Base-by-base conservation (phyloP, 1,140 invertebrate species). In the Trissolcus basalis region DNA sequence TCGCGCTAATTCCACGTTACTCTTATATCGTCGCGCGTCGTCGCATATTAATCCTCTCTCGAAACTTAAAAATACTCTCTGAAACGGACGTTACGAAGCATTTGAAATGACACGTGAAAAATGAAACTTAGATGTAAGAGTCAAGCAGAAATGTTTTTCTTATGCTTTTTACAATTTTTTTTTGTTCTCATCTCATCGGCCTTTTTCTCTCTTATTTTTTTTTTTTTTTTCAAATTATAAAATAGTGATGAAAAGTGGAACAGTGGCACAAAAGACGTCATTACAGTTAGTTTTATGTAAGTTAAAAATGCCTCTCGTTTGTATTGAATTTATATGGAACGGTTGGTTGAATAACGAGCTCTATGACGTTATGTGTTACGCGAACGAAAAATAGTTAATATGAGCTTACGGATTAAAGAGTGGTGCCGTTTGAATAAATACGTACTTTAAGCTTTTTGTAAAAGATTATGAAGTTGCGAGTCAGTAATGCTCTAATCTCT, bases 291-390 rank as follows among this genome's bases (percentile, higher is more conserved):
- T 51, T 47, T 53, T 72, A 27, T 27, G 19, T 27, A 27, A 27
- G 47, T 41, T 59, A 49, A 51, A 51, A 63, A 47, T 27, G 35
- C 64, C 68, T 48, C 47, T 47, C 3, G 49, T 54, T 78, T 77
- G 79, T 81, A 79, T 80, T 82, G 72, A 77, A 82, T 77, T 80
- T 80, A 81, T 78, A 79, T 81, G 6, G 19, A 69, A 75, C 79
- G 60, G 19, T 64, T 8, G 69, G 73, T 76, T 79, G 53, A 69
- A 55, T 82, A 82, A 81, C 80, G 75, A 80, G 80, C 67, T 50
- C 71, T 51, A 74, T 71, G 76, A 81, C 60, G 32, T 14, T 19
- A 13, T 63, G 27, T 47, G 55, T 39, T 39, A 39, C 36, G 16
- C 61, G 14, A 36, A 50, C 39, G 51, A 32, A 36, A 61, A 55